Evolutionary conservation across 2,888 invertebrate species (phyloP), one percentile per base, ranked within the genome.

Genomic region (Pyrgus malvae): DNA sequence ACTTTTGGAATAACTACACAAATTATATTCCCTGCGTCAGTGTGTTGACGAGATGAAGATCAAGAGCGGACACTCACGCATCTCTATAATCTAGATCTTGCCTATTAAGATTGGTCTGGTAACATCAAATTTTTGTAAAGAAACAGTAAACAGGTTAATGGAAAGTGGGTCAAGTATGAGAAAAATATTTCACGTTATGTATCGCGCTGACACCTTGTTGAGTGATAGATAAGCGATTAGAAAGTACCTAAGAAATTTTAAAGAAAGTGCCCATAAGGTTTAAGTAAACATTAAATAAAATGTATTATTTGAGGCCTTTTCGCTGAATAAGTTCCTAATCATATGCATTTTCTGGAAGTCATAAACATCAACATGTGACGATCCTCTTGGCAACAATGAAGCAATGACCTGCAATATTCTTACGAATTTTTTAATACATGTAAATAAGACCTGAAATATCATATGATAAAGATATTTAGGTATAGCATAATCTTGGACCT

Each of bases 1-100:
- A 77, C 82, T 85, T 88, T 88, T 83, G 86, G 85, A 89, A 89
- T 87, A 88, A 84, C 83, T 74, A 78, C 75, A 83, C 81, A 83
- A 86, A 86, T 85, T 86, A 87, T 85, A 83, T 80, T 81, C 66
- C 76, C 78, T 81, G 80, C 89, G 89, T 89, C 89, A 88, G 79
- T 70, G n/a, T 37, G 73, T 75, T 80, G 80, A 76, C 76, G 76
- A 69, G 71, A 75, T 75, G 77, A 83, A 82, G 85, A 86, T 85
- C 86, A 83, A 82, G 84, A 79, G 66, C 81, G 54, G 41, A 55
- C 14, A 55, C 27, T 33, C 27, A 40, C 25, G 9, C 25, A 16
- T 29, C 16, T 27, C 45, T 54, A 11, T 33, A 40, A 40, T 40
- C 54, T 31, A 54, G 12, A 54, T 46, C 40, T 40, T 21, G 19